phyloP scores from a whole-genome alignment of 2,888 invertebrate species.

The Andrena haemorrhoa region DNA sequence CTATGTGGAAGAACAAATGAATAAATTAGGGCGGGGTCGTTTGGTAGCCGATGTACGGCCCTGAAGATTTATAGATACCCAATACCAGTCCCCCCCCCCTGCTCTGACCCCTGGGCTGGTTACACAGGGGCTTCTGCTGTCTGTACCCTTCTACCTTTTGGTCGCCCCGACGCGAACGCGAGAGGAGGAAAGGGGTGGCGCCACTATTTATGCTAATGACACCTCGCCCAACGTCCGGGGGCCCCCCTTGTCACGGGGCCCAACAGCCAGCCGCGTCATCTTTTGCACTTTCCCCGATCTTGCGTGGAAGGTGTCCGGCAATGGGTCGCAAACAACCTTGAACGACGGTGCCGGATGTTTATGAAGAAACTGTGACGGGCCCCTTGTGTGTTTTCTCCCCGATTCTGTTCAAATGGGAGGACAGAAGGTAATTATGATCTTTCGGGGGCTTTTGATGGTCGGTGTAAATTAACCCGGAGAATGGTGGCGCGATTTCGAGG shows the following conservation, averaged over 20 bases:
- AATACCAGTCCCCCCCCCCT: conserved; percentile 70
- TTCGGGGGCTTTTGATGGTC: not conserved
- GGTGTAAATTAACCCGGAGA: not conserved
- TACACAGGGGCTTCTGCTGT: conserved; percentile 56
- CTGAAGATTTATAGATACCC: conserved; percentile 79
- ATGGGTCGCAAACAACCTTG: conserved; percentile 4
- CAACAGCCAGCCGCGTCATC: conserved; percentile 12
- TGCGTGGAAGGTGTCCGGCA: not conserved
- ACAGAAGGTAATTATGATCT: not conserved
- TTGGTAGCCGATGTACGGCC: conserved; percentile 78
- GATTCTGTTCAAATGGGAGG: not conserved
- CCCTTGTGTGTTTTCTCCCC: not conserved
- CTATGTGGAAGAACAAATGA: conserved; percentile 82
- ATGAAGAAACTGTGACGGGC: not conserved
- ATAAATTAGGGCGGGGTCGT: conserved; percentile 83
- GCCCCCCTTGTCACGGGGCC: not conserved
- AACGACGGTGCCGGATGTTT: conserved; percentile 4
- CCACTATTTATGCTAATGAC: conserved; percentile 76
- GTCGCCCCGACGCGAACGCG: conserved; percentile 28
- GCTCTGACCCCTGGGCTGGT: conserved; percentile 48
- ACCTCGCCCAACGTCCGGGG: conserved; percentile 28
- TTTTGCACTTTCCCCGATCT: conserved; percentile 15
- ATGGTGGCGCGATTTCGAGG: not conserved
- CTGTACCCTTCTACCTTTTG: conserved; percentile 42
- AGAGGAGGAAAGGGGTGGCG: conserved; percentile 69